These are phyloP conservation scores for Calliopum simillimum DNA, from an alignment of 2,888 invertebrate genomes.

Conservation along the genomic window DNA sequence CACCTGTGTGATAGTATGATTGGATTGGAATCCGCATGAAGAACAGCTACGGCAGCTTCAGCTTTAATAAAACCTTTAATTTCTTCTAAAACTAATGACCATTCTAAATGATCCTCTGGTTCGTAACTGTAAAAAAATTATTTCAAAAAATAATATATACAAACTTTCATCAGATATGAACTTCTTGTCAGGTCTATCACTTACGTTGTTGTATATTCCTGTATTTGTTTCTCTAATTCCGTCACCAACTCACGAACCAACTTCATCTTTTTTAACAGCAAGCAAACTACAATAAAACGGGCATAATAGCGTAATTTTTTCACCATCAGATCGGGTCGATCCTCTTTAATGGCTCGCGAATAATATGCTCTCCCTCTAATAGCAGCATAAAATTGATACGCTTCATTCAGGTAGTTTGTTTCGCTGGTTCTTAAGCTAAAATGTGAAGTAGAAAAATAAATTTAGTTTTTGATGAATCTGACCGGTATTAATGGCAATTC, in stretches of 20 bases:
- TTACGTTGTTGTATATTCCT: slow-evolving; percentile 90
- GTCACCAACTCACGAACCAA: slow-evolving; percentile 90
- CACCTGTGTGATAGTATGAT: slow-evolving; percentile 90
- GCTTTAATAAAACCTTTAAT: slow-evolving; percentile 95
- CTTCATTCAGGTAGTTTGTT: slow-evolving; percentile 95
- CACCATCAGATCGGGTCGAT: slow-evolving; percentile 95
- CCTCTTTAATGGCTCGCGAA: slow-evolving; percentile 92
- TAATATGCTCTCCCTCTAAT: slow-evolving; percentile 95
- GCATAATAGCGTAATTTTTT: slow-evolving; percentile 96
- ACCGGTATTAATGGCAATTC: too few relatives aligned
- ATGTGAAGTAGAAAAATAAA: slow-evolving; percentile 43
- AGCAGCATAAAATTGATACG: slow-evolving; percentile 95
- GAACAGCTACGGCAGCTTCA: slow-evolving; percentile 88
- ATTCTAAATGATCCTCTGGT: slow-evolving; percentile 96
- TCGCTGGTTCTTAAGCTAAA: slow-evolving; percentile 93
- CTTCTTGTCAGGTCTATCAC: slow-evolving; percentile 20
- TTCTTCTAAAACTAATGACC: slow-evolving; percentile 94
- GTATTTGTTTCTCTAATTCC: slow-evolving; percentile 93
- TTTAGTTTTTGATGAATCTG: not conserved
- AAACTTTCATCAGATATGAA: not conserved
- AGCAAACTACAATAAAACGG: slow-evolving; percentile 94
- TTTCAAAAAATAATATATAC: not conserved
- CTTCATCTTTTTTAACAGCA: slow-evolving; percentile 92
- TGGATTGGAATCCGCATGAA: slow-evolving; percentile 88
- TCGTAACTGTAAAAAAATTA: slow-evolving; percentile 73